phyloP scores from a whole-genome alignment of 2,888 invertebrate species.

The Leucophora obtusa region DNA sequence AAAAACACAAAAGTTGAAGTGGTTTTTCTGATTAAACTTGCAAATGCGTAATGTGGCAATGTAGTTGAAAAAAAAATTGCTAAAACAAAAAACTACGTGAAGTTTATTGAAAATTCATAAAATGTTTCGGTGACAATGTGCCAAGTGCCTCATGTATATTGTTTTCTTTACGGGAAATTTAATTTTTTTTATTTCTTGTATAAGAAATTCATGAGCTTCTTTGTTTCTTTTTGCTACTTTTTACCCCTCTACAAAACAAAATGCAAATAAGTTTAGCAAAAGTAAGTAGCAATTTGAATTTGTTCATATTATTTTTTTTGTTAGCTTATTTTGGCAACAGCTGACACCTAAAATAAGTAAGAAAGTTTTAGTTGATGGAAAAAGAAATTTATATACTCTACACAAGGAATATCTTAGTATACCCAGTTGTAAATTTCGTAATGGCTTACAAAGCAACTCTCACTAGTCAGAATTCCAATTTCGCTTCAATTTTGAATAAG shows the following conservation, averaged over 20 bases:
- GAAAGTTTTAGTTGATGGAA: not conserved
- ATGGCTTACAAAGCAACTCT: too few species aligned
- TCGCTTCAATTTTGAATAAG: too few species aligned
- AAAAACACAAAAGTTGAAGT: not conserved
- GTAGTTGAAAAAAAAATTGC: not conserved
- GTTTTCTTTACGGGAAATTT: constrained; percentile 22
- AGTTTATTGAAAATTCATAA: constrained; percentile 49
- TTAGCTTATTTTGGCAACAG: constrained; percentile 23
- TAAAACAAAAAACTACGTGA: constrained; percentile 11
- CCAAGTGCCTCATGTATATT: constrained; percentile 22
- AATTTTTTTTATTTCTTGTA: constrained; percentile 25
- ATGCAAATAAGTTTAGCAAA: constrained; percentile 31
- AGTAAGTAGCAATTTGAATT: constrained; percentile 44
- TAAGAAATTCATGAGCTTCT: constrained; percentile 35
- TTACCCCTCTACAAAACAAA: constrained; percentile 12
- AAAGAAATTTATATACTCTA: not conserved
- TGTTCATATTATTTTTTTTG: not conserved
- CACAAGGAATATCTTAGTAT: too few species aligned
- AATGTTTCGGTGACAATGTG: constrained; percentile 41
- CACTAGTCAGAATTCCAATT: too few species aligned
- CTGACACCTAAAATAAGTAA: constrained; percentile 9
- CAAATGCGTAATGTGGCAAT: constrained; percentile 11
- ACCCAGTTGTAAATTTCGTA: too few species aligned
- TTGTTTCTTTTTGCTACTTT: not conserved
- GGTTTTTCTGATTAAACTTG: constrained; percentile 21